These are phyloP conservation scores for Eretmochelys imbricata DNA, from an alignment of 2,113 vertebrate species.

Conservation along the genomic window DNA sequence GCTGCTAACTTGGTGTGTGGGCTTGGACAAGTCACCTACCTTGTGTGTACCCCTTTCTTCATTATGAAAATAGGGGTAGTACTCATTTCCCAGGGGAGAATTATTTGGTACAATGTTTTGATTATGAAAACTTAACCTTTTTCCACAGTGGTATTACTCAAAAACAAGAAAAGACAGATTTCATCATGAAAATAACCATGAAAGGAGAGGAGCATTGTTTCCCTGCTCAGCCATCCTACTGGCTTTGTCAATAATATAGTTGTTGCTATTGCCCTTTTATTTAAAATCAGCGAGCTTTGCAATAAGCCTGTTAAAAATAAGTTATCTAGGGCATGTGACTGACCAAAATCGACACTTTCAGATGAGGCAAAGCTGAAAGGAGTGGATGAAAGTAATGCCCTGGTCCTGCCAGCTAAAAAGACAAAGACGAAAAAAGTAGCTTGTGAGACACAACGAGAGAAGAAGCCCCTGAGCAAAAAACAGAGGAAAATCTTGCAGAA, in stretches of 20 bases:
- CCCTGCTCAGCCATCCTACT: background rate
- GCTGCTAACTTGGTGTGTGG: background rate
- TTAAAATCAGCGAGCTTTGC: background rate
- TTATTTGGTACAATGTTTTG: background rate
- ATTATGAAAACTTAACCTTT: background rate
- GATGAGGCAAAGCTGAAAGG: constrained; percentile 85
- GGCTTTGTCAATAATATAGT: too few species aligned
- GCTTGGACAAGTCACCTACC: background rate
- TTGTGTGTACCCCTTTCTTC: background rate
- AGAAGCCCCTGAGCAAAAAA: constrained; percentile 89
- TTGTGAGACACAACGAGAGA: constrained; percentile 51
- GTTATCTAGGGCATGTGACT: rapidly evolving
- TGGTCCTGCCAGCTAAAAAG: constrained; percentile 88
- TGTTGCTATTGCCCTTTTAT: background rate
- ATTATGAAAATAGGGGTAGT: background rate
- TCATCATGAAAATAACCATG: background rate
- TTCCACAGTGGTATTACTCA: background rate
- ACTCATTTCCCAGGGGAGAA: background rate
- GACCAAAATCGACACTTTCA: constrained; percentile 43
- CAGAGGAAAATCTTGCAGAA: constrained; percentile 90
- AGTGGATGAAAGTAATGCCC: constrained; percentile 87
- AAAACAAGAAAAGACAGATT: background rate
- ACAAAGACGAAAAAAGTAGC: constrained; percentile 78
- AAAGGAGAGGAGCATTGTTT: background rate
- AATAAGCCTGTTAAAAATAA: background rate